A percentile compares a stretch with the other conserved stretches of the same genome.
Evolutionary conservation across 2,888 invertebrate species (phyloP).

Genomic region (Punctoribates punctum): DNA sequence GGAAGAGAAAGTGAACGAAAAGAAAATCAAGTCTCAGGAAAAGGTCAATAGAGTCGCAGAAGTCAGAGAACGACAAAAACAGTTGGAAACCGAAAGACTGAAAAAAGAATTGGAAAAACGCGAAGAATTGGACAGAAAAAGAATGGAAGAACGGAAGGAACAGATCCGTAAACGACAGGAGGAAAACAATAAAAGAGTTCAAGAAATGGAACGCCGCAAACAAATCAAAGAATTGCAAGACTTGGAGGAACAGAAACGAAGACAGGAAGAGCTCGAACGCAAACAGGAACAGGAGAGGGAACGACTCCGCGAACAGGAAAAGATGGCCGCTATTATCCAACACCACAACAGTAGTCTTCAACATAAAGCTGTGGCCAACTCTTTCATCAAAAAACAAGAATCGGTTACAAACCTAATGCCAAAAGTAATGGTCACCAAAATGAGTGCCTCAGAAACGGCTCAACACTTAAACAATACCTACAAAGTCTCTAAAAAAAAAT

Average conservation of each 20-base stretch:
- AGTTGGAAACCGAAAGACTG: background rate
- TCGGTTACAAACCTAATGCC: background rate
- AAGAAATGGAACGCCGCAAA: slow-evolving; percentile 22
- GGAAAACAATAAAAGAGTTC: background rate
- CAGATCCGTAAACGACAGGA: background rate
- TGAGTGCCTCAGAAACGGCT: background rate
- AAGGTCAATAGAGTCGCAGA: slow-evolving; percentile 4
- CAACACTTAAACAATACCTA: background rate
- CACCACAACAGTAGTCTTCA: slow-evolving; percentile 37
- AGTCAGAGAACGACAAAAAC: slow-evolving; percentile 19
- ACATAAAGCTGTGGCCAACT: slow-evolving; percentile 32
- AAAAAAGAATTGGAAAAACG: slow-evolving; percentile 11
- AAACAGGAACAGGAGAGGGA: slow-evolving; percentile 27
- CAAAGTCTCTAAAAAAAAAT: background rate
- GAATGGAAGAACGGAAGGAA: slow-evolving; percentile 21
- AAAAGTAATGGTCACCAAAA: slow-evolving; percentile 14
- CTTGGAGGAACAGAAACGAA: background rate
- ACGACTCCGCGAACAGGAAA: slow-evolving; percentile 22
- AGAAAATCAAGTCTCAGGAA: slow-evolving; percentile 33
- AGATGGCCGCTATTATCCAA: slow-evolving; percentile 3
- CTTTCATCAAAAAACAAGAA: slow-evolving; percentile 15
- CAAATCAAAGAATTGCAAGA: slow-evolving; percentile 37
- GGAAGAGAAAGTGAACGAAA: background rate
- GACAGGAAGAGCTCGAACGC: background rate
- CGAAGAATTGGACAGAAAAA: slow-evolving; percentile 13